Evolutionary conservation across 23 tunicate species (phyloP), one percentile per base, ranked within the genome.

Genomic region (Halocynthia aurantium): DNA sequence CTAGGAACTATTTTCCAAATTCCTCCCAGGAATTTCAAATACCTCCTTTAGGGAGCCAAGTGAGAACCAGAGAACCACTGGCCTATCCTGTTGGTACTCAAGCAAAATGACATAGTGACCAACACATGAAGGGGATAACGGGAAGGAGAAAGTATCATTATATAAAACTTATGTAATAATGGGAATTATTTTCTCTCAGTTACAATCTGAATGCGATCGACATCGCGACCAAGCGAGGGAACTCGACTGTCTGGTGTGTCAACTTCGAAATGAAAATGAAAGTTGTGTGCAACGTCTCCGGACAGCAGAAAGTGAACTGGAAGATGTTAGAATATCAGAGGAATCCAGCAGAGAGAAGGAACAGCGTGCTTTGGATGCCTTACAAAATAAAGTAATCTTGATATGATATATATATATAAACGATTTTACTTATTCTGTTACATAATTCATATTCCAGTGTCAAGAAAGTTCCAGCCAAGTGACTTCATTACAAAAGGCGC

Each of bases 381-480:
- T 75, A 66, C 49, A 20, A 20, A 75, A 53, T 53, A 56, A 55
- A 22, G 66, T 21, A 62, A 61, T 51, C n/a, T 10, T 40, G 62
- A 20, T 10, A 17, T 22, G 51, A 71, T 65, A 65, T 31, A 31
- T 31, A 31, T 31, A 31, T 31, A 58, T 58, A 58, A 15, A 58
- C 17, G 17, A 13, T 58, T 58, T 58, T 58, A n/a, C 2, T 58
- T 58, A 13, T 58, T 58, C 63, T 22, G 22, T 68, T 22, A 2
- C 12, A 15, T 22, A 15, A 22, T 2, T 11, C 22, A 2, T 68
- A 68, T 10, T 53, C 15, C 70, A 85, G 90, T 65, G 57, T 40
- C 18, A 67, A 15, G 57, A 76, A 75, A 88, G 94, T 58, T 52
- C 87, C 11, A 20, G 21, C 18, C 82, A 80, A 15, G 82, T 88